Evolutionary conservation across 1,140 invertebrate genomes (phyloP).

Genomic region (Adelges cooleyi): DNA sequence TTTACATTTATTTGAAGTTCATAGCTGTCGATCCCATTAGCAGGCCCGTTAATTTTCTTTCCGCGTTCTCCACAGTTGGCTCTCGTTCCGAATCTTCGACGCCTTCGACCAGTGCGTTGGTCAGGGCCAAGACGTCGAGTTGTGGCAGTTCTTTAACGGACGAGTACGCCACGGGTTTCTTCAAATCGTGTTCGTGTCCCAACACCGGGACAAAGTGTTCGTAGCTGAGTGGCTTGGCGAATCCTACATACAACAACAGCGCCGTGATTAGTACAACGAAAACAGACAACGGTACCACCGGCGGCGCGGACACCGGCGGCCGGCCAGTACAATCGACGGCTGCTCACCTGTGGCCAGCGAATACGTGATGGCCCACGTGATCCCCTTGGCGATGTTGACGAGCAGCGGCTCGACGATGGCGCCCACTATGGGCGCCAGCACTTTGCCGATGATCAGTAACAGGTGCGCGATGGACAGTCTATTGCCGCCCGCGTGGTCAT

Average conservation of each 20-base stretch:
- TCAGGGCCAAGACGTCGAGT: neutral
- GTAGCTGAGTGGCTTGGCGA: neutral
- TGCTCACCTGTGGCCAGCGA: slow-evolving; percentile 1
- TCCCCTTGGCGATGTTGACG: neutral
- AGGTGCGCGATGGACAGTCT: neutral
- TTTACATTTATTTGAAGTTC: no score
- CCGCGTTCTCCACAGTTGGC: neutral
- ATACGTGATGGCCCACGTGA: slow-evolving; percentile 2
- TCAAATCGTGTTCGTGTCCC: neutral
- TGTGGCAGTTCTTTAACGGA: neutral
- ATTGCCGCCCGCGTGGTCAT: neutral
- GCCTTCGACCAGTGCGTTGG: neutral
- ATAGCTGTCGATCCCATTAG: no score
- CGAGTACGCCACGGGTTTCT: neutral
- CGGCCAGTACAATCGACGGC: no score
- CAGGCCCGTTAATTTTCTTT: neutral
- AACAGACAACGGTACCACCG: no score
- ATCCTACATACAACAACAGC: neutral
- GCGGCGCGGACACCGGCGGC: no score
- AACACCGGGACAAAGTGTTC: neutral
- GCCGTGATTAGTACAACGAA: no score
- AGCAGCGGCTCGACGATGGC: slow-evolving; percentile 2
- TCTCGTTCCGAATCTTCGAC: neutral
- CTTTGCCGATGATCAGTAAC: neutral
- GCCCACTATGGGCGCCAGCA: neutral